These are phyloP conservation scores for Eupithecia tripunctaria DNA, from an alignment of 2,888 invertebrate species.

Conservation along the genomic window DNA sequence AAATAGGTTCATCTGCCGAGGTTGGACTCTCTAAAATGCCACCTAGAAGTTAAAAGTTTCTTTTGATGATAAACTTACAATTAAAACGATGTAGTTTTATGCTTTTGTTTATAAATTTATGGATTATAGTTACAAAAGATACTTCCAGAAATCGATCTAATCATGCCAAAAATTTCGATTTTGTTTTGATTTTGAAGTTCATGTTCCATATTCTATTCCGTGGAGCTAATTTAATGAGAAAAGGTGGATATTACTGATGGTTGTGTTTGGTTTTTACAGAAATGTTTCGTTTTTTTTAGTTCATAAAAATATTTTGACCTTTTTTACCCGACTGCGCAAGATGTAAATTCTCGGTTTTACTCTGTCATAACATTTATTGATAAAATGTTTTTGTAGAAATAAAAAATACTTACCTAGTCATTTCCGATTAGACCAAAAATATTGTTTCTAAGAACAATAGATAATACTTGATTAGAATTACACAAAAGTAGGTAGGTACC, in stretches of 20 bases:
- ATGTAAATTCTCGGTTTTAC: background rate
- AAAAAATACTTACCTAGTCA: too few species aligned
- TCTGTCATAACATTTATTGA: background rate
- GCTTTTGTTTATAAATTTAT: background rate
- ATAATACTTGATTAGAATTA: background rate
- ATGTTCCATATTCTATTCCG: too few species aligned
- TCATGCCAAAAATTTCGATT: too few species aligned
- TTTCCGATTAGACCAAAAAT: background rate
- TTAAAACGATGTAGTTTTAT: background rate
- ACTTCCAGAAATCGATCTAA: too few species aligned
- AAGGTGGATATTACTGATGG: too few species aligned
- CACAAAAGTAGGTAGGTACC: background rate
- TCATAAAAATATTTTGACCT: background rate
- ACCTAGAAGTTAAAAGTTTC: slow-evolving; percentile 21
- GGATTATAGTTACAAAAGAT: too few species aligned
- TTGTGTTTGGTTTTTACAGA: background rate
- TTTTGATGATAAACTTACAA: slow-evolving; percentile 7
- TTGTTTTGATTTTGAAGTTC: too few species aligned
- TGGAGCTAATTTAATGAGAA: too few species aligned
- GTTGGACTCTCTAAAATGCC: slow-evolving; percentile 25
- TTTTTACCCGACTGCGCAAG: background rate
- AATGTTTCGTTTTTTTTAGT: background rate
- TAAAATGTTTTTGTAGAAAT: too few species aligned
- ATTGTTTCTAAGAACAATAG: background rate
- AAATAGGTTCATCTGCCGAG: slow-evolving; percentile 33